A percentile compares a stretch with the other conserved stretches of the same genome.
Evolutionary conservation across 2,113 vertebrate genomes (phyloP).

Genomic region (Lampris megalopsis): DNA sequence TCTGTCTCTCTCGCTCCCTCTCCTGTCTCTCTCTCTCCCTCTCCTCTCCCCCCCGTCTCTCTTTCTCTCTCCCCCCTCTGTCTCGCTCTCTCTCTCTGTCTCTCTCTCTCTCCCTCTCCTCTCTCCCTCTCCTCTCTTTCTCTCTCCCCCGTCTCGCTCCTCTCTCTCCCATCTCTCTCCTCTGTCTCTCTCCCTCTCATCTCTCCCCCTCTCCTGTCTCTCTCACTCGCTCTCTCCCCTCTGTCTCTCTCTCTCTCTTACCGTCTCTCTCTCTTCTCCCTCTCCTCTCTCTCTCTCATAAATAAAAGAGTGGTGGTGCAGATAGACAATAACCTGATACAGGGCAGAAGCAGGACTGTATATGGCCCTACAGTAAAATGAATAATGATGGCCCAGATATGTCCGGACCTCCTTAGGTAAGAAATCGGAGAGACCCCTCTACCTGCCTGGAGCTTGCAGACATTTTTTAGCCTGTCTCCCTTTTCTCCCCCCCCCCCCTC

Average conservation of each 20-base stretch:
- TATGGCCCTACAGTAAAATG: conserved; percentile 25
- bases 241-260: conserved; percentile 29
- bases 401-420: conserved; percentile 40
- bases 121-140: background rate
- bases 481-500: background rate
- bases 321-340: conserved; percentile 39
- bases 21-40: background rate
- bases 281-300: conserved; percentile 26
- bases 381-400: conserved; percentile 47
- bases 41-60: no score
- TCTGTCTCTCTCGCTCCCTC: background rate
- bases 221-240: background rate
- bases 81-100: background rate
- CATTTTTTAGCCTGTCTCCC: background rate
- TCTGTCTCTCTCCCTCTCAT: background rate
- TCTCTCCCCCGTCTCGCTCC: no score
- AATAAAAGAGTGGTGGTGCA: conserved; percentile 33
- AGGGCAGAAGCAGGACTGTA: conserved; percentile 28
- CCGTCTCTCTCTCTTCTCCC: background rate
- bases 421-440: background rate
- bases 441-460: conserved; percentile 9
- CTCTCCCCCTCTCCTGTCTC: background rate
- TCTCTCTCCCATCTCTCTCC: background rate
- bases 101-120: background rate
- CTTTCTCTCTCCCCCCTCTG: no score